phyloP scores from a whole-genome alignment of 2,888 invertebrate genomes.

The Acrobasis repandana region DNA sequence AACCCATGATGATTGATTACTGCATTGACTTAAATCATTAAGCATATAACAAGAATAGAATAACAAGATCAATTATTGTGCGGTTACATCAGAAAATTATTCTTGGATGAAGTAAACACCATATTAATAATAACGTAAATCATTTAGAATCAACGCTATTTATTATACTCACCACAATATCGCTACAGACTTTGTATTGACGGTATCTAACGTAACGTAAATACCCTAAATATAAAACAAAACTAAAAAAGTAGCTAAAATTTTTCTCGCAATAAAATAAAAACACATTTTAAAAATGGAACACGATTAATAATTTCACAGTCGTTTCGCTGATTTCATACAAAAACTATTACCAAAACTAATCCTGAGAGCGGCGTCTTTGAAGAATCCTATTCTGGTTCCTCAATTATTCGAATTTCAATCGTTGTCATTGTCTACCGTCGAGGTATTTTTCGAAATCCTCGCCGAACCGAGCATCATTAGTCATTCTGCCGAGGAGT shows the following conservation, averaged over 20 bases:
- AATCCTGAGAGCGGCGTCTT: slow-evolving; percentile 39
- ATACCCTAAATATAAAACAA: not conserved
- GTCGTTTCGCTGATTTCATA: slow-evolving; percentile 15
- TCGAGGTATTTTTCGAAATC: slow-evolving; percentile 67
- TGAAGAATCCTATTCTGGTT: slow-evolving; percentile 40
- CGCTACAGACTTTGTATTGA: too few relatives aligned
- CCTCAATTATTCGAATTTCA: slow-evolving; percentile 62
- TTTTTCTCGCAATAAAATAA: not conserved
- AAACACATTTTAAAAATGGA: slow-evolving; percentile 2
- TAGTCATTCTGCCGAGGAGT: slow-evolving; percentile 65
- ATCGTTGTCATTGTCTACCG: slow-evolving; percentile 61
- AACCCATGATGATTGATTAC: not conserved
- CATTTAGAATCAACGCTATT: too few relatives aligned
- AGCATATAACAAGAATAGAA: not conserved
- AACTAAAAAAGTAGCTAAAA: not conserved
- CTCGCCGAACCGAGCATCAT: slow-evolving; percentile 58
- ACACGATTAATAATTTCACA: slow-evolving; percentile 17
- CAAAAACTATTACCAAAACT: slow-evolving; percentile 30
- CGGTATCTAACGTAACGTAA: too few relatives aligned
- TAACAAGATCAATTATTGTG: not conserved
- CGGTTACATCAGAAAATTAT: slow-evolving; percentile 1
- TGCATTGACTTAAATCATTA: not conserved
- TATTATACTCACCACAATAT: too few relatives aligned
- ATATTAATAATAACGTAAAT: too few relatives aligned
- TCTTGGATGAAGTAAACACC: not conserved